Evolutionary conservation across 2,888 invertebrate species (phyloP).

Genomic region (Noctua janthe): DNA sequence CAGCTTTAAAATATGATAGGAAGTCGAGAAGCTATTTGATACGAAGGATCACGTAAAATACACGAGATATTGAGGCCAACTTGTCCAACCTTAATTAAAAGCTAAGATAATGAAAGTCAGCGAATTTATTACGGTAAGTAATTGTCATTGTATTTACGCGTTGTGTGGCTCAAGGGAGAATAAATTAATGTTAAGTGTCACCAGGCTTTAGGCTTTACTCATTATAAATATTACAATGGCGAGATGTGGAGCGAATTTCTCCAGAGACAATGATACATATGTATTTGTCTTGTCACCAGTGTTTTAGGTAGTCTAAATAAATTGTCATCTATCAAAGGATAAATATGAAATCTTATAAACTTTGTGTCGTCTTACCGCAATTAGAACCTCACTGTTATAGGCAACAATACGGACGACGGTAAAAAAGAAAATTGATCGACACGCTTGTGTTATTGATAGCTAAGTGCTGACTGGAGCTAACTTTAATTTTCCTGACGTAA

Average conservation of each 20-base stretch:
- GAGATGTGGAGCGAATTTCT: background rate
- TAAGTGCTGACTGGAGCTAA: background rate
- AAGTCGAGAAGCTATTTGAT: conserved; percentile 25
- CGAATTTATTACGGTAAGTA: conserved; percentile 47
- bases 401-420: background rate
- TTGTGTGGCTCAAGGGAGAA: conserved; percentile 26
- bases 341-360: background rate
- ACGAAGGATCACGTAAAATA: conserved; percentile 31
- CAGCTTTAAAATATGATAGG: background rate
- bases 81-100: conserved; percentile 40
- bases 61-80: conserved; percentile 24
- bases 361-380: background rate
- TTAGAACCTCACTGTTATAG: background rate
- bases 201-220: conserved; percentile 2
- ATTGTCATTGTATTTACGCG: conserved; percentile 38
- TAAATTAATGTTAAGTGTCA: conserved; percentile 39
- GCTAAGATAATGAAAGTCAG: conserved; percentile 39
- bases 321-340: too few species aligned
- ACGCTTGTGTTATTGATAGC: background rate
- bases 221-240: conserved; percentile 12
- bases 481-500: conserved; percentile 1
- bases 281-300: background rate
- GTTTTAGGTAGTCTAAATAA: background rate
- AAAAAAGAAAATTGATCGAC: background rate
- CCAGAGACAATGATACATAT: background rate